Percentiles rank a stretch among this genome's conserved stretches.
Conservation (phyloP, 2,113 vertebrate genomes). For the Microcebus jonahi region DNA sequence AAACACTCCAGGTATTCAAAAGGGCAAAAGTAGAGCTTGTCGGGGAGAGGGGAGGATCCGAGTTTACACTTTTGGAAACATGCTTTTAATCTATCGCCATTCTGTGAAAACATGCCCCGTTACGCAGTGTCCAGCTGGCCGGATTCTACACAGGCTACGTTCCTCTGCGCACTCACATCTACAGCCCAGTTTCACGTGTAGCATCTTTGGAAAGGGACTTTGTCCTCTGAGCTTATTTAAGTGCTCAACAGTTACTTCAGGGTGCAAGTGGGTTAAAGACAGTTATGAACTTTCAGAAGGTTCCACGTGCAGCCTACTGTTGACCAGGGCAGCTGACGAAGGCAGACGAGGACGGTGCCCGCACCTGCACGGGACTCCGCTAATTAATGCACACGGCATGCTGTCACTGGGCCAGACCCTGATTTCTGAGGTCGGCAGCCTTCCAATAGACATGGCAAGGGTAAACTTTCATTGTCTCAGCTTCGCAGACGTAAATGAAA, state of each 20-base stretch:
- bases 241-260: background rate
- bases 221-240: too few species aligned
- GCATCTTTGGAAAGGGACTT: background rate
- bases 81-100: rapidly evolving
- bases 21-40: background rate
- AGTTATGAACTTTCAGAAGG: background rate
- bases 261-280: background rate
- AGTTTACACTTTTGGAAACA: too few species aligned
- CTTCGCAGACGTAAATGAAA: background rate
- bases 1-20: rapidly evolving
- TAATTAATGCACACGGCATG: rapidly evolving
- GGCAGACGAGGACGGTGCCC: rapidly evolving
- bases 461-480: rapidly evolving
- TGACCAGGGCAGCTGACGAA: rapidly evolving
- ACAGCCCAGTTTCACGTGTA: rapidly evolving
- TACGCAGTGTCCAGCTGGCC: rapidly evolving
- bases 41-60: rapidly evolving
- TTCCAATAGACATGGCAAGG: background rate
- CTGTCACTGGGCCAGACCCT: rapidly evolving
- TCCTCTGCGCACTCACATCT: too few species aligned
- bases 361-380: rapidly evolving
- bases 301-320: background rate
- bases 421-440: rapidly evolving
- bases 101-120: too few species aligned
- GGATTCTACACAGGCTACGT: too few species aligned